These are phyloP conservation scores for Yponomeuta plumbellus DNA, from an alignment of 2,888 invertebrate genomes.

Conservation along the genomic window DNA sequence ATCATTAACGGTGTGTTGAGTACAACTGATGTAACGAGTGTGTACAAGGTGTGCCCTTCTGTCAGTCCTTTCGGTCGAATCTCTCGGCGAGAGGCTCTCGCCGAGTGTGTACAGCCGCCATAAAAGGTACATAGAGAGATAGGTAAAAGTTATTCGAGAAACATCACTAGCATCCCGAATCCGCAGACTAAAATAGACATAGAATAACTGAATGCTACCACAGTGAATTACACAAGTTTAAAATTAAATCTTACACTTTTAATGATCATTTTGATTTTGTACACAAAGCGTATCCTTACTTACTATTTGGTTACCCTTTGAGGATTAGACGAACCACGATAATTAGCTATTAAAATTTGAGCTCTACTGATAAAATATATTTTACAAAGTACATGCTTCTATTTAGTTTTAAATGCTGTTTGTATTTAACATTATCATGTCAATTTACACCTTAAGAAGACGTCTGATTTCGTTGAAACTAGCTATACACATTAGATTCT, in stretches of 20 bases:
- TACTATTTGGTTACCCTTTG: background rate
- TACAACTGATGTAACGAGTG: no score
- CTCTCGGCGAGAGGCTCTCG: no score
- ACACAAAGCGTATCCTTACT: background rate
- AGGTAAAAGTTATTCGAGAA: background rate
- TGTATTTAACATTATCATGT: background rate
- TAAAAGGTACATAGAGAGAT: background rate
- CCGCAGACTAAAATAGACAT: conserved; percentile 18
- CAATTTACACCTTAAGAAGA: background rate
- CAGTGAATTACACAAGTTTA: conserved; percentile 6
- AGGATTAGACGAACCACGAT: background rate
- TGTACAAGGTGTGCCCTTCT: no score
- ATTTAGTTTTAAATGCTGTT: background rate
- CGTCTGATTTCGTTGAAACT: no score
- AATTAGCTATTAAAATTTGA: background rate
- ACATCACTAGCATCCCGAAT: conserved; percentile 12
- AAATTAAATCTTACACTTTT: background rate
- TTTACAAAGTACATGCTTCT: background rate
- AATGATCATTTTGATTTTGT: background rate
- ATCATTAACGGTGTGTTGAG: no score
- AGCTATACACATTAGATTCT: no score
- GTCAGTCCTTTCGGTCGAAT: no score
- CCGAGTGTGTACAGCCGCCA: no score
- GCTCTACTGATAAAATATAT: background rate
- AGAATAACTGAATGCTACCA: conserved; percentile 9